A percentile compares a stretch with the other conserved stretches of the same genome.
phyloP scores from a whole-genome alignment of 2,113 vertebrate species.

The Diadophis punctatus region DNA sequence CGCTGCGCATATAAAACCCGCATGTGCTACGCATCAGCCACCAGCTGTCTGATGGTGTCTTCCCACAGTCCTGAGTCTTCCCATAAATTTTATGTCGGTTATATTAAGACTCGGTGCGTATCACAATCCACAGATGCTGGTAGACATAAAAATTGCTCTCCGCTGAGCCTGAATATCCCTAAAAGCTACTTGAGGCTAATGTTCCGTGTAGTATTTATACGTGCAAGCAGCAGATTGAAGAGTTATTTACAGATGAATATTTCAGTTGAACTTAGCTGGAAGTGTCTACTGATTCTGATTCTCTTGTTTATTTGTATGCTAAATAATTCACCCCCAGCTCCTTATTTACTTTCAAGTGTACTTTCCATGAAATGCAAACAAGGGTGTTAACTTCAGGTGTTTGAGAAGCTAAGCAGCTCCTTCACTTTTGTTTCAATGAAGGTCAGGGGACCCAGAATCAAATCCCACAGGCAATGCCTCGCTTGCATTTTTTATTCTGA shows the following conservation, averaged over 20 bases:
- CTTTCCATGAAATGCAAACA: constrained; percentile 76
- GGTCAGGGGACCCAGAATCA: constrained; percentile 59
- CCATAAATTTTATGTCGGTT: constrained; percentile 96
- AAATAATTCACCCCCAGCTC: constrained; percentile 77
- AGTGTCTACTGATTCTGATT: constrained; percentile 71
- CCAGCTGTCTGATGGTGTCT: constrained; percentile 81
- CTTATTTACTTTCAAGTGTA: constrained; percentile 73
- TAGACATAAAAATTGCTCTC: constrained; percentile 96
- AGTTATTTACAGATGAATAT: constrained; percentile 94
- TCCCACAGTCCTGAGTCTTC: constrained; percentile 75
- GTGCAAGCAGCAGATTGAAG: constrained; percentile 86
- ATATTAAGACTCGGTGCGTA: constrained; percentile 89
- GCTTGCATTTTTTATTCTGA: constrained; percentile 49
- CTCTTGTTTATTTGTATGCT: constrained; percentile 75
- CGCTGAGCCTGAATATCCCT: constrained; percentile 85
- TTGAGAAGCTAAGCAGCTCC: constrained; percentile 63
- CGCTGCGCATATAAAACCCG: constrained; percentile 81
- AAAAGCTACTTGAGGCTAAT: constrained; percentile 93
- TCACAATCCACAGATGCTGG: constrained; percentile 98
- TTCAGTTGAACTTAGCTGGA: constrained; percentile 74
- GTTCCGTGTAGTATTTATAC: constrained; percentile 92
- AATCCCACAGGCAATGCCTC: constrained; percentile 48
- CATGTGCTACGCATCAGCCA: constrained; percentile 76
- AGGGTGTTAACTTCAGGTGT: constrained; percentile 67
- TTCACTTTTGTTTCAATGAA: constrained; percentile 60